phyloP scores from a whole-genome alignment of 2,888 invertebrate species.

The Brachypterus glaber region DNA sequence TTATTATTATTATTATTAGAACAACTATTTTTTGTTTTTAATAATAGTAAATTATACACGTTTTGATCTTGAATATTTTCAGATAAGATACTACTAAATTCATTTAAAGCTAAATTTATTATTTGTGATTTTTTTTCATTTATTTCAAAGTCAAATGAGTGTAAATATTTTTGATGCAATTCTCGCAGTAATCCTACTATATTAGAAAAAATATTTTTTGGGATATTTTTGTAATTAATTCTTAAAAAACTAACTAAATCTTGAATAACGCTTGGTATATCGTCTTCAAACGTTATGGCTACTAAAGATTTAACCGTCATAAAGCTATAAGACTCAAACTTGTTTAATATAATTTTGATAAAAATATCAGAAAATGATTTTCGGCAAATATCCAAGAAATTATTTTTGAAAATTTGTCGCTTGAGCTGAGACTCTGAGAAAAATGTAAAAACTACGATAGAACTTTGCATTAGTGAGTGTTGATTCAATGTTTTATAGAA shows the following conservation, averaged over 20 bases:
- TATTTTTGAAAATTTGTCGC: constrained; percentile 14
- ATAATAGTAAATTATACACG: constrained; percentile 22
- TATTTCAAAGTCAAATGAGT: constrained; percentile 11
- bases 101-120: constrained; percentile 12
- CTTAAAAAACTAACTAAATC: constrained; percentile 19
- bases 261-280: constrained; percentile 20
- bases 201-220: constrained; percentile 23
- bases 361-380: constrained; percentile 21
- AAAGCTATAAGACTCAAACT: constrained; percentile 22
- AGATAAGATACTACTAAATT: constrained; percentile 14
- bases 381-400: constrained; percentile 9
- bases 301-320: constrained; percentile 22
- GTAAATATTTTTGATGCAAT: constrained; percentile 21
- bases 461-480: constrained; percentile 20
- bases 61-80: constrained; percentile 13
- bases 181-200: constrained; percentile 21
- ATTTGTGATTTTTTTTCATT: constrained; percentile 8
- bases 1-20: too few relatives aligned
- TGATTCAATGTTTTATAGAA: constrained; percentile 21
- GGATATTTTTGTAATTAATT: constrained; percentile 19
- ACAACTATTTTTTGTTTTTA: constrained; percentile 23
- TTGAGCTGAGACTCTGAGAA: constrained; percentile 26
- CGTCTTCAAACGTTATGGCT: constrained; percentile 17
- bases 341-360: constrained; percentile 20
- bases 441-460: constrained; percentile 26